Percentiles rank a stretch among this genome's conserved stretches.
Evolutionary conservation across 1,140 invertebrate species (phyloP).

Genomic region (Bathynomus jamesi): DNA sequence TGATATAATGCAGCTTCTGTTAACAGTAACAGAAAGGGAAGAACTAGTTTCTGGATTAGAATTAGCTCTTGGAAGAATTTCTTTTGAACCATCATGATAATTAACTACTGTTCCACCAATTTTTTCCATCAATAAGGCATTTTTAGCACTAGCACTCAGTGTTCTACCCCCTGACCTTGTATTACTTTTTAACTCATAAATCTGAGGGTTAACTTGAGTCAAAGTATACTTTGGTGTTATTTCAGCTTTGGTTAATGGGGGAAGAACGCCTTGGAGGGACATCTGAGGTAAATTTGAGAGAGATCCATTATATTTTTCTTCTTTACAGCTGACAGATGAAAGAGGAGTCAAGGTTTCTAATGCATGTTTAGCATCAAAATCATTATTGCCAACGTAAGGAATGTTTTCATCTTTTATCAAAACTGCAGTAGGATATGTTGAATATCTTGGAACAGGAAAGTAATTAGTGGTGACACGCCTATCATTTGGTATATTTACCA

Average conservation of each 20-base stretch:
- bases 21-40: background rate
- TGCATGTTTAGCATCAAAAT: background rate
- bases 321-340: background rate
- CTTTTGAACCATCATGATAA: background rate
- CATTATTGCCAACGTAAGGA: background rate
- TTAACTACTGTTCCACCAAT: background rate
- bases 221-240: background rate
- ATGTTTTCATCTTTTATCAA: conserved; percentile 1
- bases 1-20: background rate
- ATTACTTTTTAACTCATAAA: background rate
- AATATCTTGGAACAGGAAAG: background rate
- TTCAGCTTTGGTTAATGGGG: background rate
- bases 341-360: background rate
- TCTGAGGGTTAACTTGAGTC: background rate
- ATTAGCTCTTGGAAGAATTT: background rate
- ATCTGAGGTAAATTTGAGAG: background rate
- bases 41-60: background rate
- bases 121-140: background rate
- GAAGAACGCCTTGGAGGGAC: background rate
- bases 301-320: background rate
- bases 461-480: background rate
- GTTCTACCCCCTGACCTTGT: background rate
- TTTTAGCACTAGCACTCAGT: background rate
- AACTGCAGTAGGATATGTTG: background rate
- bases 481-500: background rate